Percentiles rank a stretch among this genome's conserved stretches.
phyloP scores from a whole-genome alignment of 2,888 invertebrate species.

The Hirudinaria manillensis region DNA sequence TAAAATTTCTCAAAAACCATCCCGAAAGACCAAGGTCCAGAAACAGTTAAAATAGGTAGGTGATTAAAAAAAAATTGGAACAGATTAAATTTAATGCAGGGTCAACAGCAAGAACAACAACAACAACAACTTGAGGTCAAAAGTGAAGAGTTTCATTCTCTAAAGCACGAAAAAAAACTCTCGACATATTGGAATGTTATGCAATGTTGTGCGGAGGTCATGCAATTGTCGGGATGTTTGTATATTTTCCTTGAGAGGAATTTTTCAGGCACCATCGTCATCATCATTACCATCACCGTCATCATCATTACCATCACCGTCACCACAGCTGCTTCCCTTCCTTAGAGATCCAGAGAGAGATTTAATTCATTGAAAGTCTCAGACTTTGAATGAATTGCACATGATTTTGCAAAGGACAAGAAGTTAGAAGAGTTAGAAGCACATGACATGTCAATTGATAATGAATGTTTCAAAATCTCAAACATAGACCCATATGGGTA shows the following conservation, averaged over 20 bases:
- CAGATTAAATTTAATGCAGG: background rate
- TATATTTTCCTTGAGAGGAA: too few species aligned
- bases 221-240: too few species aligned
- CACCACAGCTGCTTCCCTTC: background rate
- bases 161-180: background rate
- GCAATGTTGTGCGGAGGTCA: too few species aligned
- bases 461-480: too few species aligned
- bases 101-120: background rate
- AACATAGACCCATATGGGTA: too few species aligned
- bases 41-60: background rate
- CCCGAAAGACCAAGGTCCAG: too few species aligned
- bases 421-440: too few species aligned
- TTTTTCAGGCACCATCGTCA: background rate
- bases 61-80: background rate
- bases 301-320: background rate
- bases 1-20: background rate
- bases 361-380: background rate
- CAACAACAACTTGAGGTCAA: background rate
- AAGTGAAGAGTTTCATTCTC: too few species aligned
- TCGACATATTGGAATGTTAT: background rate
- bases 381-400: too few species aligned
- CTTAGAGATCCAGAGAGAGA: background rate
- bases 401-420: too few species aligned
- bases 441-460: too few species aligned
- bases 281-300: background rate